Evolutionary conservation across 2,113 vertebrate genomes (phyloP), one percentile per base, ranked within the genome.

Genomic region (Clinocottus analis): DNA sequence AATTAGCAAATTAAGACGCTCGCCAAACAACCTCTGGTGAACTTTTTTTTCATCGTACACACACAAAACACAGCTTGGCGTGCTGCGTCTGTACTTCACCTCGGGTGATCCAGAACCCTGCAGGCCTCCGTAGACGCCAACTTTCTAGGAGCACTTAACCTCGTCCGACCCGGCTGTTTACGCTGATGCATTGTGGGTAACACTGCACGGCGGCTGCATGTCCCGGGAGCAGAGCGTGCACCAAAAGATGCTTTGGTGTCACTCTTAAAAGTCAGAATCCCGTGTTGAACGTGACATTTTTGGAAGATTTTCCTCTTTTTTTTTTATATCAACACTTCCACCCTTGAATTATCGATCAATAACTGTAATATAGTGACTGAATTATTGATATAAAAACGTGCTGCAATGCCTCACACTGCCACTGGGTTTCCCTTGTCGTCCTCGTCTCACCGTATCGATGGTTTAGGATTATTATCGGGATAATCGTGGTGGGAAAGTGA

Each of bases 1-100:
- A 78, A 91, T 86, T 84, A 78, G 21, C 41, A 79, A 85, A 80
- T 80, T 33, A 56, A 75, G 43, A 71, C 29, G 25, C 45, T 41
- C 25, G 63, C 49, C 31, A 23, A 64, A 77, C n/a, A n/a, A 73
- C 58, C 43, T 39, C 73, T 64, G 27, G 69, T 74, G 63, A 39
- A 56, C 81, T 55, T 76, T 80, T 75, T 55, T 76, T 80, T 75
- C 11, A 72, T 61, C 45, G 9, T 53, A 62, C 71, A 68, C 64
- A 81, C 25, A 76, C 70, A 70, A n/a, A n/a, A n/a, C 80, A 70
- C 71, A 60, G 49, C 9, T 31, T 35, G 1, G 4, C 62, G 35
- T 59, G 51, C n/a, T 31, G 29, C 1, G 27, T 37, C 61, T 51
- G 51, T 11, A 21, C 56, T 41, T 83, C 49, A 84, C 77, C 76